These are phyloP conservation scores for Chlamydotis undulata DNA, from an alignment of 2,113 vertebrate genomes.

Conservation along the genomic window DNA sequence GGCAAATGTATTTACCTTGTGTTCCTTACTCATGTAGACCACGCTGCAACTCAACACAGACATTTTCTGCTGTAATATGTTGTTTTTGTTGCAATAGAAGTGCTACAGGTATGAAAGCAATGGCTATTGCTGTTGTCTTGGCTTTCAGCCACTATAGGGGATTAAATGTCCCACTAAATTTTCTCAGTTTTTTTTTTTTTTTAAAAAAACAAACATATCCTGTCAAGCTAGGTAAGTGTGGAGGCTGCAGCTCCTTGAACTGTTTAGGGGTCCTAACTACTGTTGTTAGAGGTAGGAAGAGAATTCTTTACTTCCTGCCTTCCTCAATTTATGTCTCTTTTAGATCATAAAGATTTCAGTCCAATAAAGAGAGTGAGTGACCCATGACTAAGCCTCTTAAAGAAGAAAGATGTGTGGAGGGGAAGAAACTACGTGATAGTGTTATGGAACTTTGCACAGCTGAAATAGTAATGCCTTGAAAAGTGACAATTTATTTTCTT, in stretches of 20 bases:
- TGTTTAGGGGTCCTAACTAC: neutral
- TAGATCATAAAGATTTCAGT: constrained; percentile 5
- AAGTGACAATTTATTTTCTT: neutral
- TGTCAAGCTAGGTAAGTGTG: neutral
- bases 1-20: neutral
- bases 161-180: neutral
- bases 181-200: neutral
- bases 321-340: neutral
- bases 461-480: neutral
- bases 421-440: neutral
- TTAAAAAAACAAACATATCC: neutral
- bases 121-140: neutral
- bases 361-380: neutral
- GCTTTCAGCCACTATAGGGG: neutral
- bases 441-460: neutral
- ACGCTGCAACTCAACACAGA: neutral
- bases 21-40: neutral
- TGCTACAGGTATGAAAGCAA: neutral
- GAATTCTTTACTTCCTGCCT: neutral
- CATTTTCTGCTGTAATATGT: neutral
- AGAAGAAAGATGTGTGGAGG: neutral
- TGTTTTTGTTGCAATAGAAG: neutral
- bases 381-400: neutral
- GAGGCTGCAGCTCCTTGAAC: neutral
- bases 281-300: neutral